Conservation (phyloP, 64 coral and sea anemone species). For the Montipora capricornis region DNA sequence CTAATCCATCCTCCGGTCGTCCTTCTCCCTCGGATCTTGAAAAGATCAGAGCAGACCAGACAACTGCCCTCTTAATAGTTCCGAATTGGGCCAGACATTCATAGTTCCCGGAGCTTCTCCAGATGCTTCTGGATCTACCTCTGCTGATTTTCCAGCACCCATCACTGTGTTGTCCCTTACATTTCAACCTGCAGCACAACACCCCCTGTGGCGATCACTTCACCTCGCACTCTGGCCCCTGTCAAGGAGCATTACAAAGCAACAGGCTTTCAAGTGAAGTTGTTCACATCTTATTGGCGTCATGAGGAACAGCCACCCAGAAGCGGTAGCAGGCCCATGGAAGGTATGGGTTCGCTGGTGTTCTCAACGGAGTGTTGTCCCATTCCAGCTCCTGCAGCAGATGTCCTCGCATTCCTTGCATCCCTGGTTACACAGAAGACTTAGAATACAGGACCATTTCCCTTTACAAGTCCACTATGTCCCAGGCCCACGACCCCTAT, state of each 20-base stretch:
- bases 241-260: neutral
- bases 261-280: neutral
- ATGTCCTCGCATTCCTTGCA: too few species aligned
- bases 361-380: neutral
- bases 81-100: constrained; percentile 57
- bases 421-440: neutral
- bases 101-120: constrained; percentile 15
- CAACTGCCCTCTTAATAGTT: constrained; percentile 40
- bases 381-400: too few species aligned
- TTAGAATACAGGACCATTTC: constrained; percentile 35
- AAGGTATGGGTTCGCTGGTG: neutral
- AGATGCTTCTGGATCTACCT: constrained; percentile 32
- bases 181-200: constrained; percentile 15
- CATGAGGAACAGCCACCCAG: too few species aligned
- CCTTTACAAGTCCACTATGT: neutral
- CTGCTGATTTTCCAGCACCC: constrained; percentile 15
- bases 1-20: constrained; percentile 41
- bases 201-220: neutral
- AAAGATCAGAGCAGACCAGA: constrained; percentile 46
- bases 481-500: too few species aligned
- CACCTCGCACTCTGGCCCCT: neutral
- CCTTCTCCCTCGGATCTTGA: constrained; percentile 23
- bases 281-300: too few species aligned
- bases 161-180: neutral
- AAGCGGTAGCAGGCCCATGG: neutral